These are phyloP conservation scores for Progne subis DNA, from an alignment of 2,113 vertebrate species.

Conservation along the genomic window DNA sequence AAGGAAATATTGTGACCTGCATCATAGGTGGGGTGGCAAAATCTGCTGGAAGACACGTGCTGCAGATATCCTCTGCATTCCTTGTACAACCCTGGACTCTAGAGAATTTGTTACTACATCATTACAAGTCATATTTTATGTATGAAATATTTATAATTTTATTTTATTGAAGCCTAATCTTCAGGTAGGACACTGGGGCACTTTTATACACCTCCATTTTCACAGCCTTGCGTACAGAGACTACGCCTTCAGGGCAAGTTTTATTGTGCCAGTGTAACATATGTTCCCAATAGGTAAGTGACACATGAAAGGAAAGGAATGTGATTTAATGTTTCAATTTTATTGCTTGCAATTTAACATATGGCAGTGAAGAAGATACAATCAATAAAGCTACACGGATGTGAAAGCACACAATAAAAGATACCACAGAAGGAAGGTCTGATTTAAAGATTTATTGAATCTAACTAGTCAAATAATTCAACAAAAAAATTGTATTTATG, in stretches of 20 bases:
- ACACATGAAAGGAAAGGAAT: conserved; percentile 73
- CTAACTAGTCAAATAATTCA: conserved; percentile 50
- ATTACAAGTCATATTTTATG: conserved; percentile 54
- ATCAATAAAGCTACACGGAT: conserved; percentile 63
- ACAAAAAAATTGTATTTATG: background rate
- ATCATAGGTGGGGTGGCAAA: background rate
- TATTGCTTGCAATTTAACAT: conserved; percentile 69
- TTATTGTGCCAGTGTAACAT: conserved; percentile 66
- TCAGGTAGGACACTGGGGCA: conserved; percentile 32
- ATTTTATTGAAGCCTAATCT: conserved; percentile 65
- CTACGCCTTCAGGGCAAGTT: conserved; percentile 45
- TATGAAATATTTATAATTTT: conserved; percentile 61
- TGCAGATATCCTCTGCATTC: background rate
- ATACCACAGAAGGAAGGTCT: conserved; percentile 32
- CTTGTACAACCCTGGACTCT: background rate
- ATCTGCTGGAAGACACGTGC: background rate
- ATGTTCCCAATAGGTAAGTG: conserved; percentile 75
- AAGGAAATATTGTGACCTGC: background rate
- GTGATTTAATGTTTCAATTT: conserved; percentile 77
- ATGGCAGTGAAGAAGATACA: conserved; percentile 70
- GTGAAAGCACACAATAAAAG: conserved; percentile 53
- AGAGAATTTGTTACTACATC: conserved; percentile 29
- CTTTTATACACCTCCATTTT: conserved; percentile 65
- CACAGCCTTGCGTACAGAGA: background rate
- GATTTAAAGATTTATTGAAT: conserved; percentile 49